Conservation (phyloP, 2,797 vertebrate genomes). For the Lacerta agilis region DNA sequence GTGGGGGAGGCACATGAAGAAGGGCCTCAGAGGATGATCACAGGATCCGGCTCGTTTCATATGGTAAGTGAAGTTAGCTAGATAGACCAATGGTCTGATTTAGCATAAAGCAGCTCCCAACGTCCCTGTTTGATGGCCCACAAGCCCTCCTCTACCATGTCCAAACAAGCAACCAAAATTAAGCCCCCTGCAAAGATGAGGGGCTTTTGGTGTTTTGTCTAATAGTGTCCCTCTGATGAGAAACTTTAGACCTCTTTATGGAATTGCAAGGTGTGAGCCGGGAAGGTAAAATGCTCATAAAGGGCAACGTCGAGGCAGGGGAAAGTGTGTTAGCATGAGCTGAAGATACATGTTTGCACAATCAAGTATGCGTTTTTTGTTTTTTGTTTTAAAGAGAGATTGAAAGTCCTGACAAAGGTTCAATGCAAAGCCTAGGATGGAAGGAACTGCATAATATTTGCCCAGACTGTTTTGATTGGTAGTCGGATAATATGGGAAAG, state of each 20-base stretch:
- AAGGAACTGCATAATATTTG: background rate
- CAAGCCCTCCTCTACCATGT: too few species aligned
- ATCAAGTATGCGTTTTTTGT: background rate
- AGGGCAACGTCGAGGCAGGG: background rate
- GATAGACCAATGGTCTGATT: too few species aligned
- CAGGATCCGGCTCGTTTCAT: too few species aligned
- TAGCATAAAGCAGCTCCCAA: too few species aligned
- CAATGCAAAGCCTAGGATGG: background rate
- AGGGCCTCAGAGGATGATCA: too few species aligned
- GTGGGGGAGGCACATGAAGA: too few species aligned
- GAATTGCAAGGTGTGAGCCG: background rate
- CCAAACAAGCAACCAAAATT: background rate
- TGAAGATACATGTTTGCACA: background rate
- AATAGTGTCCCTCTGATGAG: background rate
- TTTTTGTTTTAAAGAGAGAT: background rate
- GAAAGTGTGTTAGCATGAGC: background rate
- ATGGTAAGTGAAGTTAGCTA: too few species aligned
- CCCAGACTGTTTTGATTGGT: background rate
- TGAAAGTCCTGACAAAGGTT: background rate
- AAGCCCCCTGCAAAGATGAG: background rate
- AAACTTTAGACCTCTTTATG: background rate
- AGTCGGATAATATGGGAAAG: background rate
- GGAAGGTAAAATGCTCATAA: background rate
- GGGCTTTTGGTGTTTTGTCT: background rate
- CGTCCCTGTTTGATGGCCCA: too few species aligned